Conservation (phyloP, 2,888 invertebrate species). For the Caenorhabditis sp. region DNA sequence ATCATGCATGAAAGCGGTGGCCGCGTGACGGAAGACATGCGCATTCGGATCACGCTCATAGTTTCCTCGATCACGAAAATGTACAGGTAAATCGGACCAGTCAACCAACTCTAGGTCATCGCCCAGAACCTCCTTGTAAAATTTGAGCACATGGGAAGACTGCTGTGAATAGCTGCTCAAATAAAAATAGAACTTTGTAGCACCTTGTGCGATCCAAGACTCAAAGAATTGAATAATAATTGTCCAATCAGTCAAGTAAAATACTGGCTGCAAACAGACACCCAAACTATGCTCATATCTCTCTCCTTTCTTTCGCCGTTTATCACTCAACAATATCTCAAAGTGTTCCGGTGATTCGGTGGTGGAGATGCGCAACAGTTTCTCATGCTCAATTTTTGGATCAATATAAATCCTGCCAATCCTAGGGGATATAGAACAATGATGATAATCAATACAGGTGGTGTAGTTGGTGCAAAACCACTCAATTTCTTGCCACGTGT, state of each 20-base stretch:
- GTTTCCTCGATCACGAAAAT: slow-evolving; percentile 1
- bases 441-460: slow-evolving; percentile 15
- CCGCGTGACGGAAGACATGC: slow-evolving; percentile 18
- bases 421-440: slow-evolving; percentile 15
- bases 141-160: slow-evolving; percentile 18
- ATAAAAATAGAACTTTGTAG: slow-evolving; percentile 54
- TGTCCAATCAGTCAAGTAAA: slow-evolving; percentile 39
- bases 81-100: slow-evolving; percentile 34
- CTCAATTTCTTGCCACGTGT: slow-evolving; percentile 9
- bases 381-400: not conserved
- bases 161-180: slow-evolving; percentile 33
- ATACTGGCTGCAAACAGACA: slow-evolving; percentile 53
- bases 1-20: slow-evolving; percentile 32
- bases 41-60: slow-evolving; percentile 16
- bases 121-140: slow-evolving; percentile 23
- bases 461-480: slow-evolving; percentile 15
- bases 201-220: slow-evolving; percentile 46
- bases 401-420: slow-evolving; percentile 10
- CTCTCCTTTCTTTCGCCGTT: slow-evolving; percentile 8
- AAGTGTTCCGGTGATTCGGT: slow-evolving; percentile 5
- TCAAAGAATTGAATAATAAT: slow-evolving; percentile 52
- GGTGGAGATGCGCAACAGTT: not conserved
- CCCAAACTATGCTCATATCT: slow-evolving; percentile 39
- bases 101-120: slow-evolving; percentile 21
- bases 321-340: slow-evolving; percentile 27